Evolutionary conservation across 2,113 vertebrate genomes (phyloP).

Genomic region (Eurypyga helias): DNA sequence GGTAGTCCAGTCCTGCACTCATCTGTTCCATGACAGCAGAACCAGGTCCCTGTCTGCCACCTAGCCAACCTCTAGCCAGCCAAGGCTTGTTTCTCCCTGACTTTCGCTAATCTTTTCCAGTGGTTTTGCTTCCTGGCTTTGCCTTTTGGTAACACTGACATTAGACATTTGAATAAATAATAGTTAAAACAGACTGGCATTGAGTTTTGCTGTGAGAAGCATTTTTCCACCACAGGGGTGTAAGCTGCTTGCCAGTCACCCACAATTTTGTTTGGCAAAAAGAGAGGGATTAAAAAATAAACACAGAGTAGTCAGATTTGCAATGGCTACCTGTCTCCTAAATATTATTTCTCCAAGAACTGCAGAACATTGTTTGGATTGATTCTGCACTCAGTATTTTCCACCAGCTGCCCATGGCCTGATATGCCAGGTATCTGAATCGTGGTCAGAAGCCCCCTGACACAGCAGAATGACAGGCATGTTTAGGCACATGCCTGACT

Average conservation of each 20-base stretch:
- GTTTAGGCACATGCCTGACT: background rate
- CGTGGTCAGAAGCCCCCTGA: background rate
- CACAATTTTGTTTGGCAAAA: background rate
- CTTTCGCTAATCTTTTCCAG: slow-evolving; percentile 27
- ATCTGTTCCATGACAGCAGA: background rate
- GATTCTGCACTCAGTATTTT: background rate
- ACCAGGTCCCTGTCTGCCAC: background rate
- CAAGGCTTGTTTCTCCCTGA: background rate
- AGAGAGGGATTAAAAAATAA: background rate
- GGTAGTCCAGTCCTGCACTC: background rate
- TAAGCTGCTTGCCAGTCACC: background rate
- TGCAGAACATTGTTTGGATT: background rate
- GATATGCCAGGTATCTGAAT: background rate
- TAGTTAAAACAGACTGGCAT: background rate
- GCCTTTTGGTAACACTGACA: background rate
- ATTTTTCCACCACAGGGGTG: background rate
- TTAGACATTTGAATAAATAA: slow-evolving; percentile 47
- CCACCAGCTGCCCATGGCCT: background rate
- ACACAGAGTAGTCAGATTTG: background rate
- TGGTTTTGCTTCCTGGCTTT: background rate
- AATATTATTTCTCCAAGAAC: background rate
- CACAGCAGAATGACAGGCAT: background rate
- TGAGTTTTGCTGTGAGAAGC: background rate
- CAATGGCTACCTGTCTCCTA: background rate
- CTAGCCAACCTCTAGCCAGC: background rate